Percentiles rank a stretch among this genome's conserved stretches.
Conservation (phyloP, 2,797 vertebrate species). For the Poecilia velifera region DNA sequence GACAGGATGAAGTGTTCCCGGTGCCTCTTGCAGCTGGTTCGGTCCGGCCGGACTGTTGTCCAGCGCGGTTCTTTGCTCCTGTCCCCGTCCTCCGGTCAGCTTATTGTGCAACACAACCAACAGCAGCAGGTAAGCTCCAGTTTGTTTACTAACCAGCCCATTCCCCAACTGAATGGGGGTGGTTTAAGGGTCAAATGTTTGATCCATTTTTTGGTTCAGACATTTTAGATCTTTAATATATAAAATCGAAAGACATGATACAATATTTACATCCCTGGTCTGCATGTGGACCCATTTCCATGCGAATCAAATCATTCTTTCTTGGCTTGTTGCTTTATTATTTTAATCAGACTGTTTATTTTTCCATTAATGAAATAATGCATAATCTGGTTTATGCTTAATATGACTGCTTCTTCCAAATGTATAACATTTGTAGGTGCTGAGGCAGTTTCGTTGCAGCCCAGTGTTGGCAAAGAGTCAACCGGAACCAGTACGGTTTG, state of each 20-base stretch:
- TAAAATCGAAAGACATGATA: not conserved
- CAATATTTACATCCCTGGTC: not conserved
- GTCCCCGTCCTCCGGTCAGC: slow-evolving; percentile 7
- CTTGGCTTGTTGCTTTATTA: not conserved
- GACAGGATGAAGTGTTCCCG: slow-evolving; percentile 68
- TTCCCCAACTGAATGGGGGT: not conserved
- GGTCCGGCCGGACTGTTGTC: slow-evolving; percentile 22
- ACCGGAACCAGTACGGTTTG: slow-evolving; percentile 17
- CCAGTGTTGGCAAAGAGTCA: slow-evolving; percentile 29
- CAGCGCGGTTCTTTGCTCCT: slow-evolving; percentile 5
- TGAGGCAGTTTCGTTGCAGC: slow-evolving; percentile 66
- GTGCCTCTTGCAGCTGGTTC: slow-evolving; percentile 52
- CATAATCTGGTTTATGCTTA: not conserved
- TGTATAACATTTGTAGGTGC: slow-evolving; percentile 36
- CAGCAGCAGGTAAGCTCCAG: slow-evolving; percentile 52
- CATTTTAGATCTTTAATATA: not conserved
- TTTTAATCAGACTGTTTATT: not conserved
- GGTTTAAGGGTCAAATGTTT: too few relatives aligned
- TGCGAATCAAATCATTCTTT: not conserved
- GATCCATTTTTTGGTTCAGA: not conserved
- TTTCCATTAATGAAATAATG: not conserved
- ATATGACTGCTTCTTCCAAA: not conserved
- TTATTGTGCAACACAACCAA: not conserved
- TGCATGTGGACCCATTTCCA: not conserved
- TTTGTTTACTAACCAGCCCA: too few relatives aligned